These are phyloP conservation scores for Liasis olivaceus DNA, from an alignment of 2,797 vertebrate genomes.

Conservation along the genomic window DNA sequence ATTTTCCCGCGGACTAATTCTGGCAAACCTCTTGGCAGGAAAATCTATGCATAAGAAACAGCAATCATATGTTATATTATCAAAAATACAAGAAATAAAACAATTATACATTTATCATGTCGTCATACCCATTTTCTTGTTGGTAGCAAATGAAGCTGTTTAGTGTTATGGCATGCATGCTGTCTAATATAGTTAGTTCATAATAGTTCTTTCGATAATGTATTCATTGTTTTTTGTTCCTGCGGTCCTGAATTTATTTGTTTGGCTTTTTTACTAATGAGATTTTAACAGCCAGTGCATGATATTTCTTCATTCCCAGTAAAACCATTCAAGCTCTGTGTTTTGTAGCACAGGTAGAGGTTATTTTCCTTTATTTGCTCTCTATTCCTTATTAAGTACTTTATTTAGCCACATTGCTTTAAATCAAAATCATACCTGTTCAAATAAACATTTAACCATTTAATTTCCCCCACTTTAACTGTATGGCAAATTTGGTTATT, in stretches of 20 bases:
- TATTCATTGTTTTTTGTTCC: not conserved
- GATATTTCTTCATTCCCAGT: not conserved
- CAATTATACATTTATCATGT: not conserved
- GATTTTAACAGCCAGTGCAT: not conserved
- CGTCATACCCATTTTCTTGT: not conserved
- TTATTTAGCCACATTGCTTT: not conserved
- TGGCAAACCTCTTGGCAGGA: not conserved
- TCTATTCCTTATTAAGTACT: not conserved
- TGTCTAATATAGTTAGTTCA: not conserved
- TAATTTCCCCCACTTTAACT: not conserved
- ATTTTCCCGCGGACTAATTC: not conserved
- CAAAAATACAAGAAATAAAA: slow-evolving; percentile 6
- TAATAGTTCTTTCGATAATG: not conserved
- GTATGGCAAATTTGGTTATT: no score
- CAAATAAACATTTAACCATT: not conserved
- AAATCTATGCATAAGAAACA: not conserved
- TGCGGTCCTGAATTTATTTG: slow-evolving; percentile 8
- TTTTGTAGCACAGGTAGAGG: not conserved
- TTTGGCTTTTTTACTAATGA: not conserved
- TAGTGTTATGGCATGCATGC: not conserved
- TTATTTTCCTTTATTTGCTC: slow-evolving; percentile 17
- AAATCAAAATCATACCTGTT: not conserved
- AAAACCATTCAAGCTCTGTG: not conserved
- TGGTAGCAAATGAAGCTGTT: not conserved
- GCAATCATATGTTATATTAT: not conserved